These are phyloP conservation scores for Erynnis tages DNA, from an alignment of 2,888 invertebrate species.

Conservation along the genomic window DNA sequence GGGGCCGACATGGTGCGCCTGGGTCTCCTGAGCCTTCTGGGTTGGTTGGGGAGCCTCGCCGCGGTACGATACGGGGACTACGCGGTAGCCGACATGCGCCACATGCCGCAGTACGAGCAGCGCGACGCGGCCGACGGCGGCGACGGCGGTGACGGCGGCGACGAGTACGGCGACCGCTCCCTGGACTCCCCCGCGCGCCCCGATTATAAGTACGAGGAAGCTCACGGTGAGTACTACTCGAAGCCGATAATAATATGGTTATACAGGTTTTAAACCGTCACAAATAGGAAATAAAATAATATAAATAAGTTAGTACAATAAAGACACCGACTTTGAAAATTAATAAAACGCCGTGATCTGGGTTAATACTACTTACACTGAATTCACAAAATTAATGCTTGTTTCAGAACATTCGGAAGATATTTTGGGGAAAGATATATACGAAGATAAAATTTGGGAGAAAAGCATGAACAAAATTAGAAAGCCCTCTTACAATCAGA, in stretches of 20 bases:
- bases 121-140: constrained; percentile 45
- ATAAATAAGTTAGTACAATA: no score
- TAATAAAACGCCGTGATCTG: no score
- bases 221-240: constrained; percentile 37
- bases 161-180: constrained; percentile 55
- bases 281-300: no score
- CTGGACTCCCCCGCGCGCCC: constrained; percentile 52
- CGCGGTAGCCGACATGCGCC: constrained; percentile 55
- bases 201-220: constrained; percentile 61
- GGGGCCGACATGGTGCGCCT: constrained; percentile 8
- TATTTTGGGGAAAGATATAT: background rate
- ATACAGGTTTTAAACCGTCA: no score
- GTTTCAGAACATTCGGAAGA: constrained; percentile 5
- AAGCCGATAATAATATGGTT: no score
- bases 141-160: constrained; percentile 32
- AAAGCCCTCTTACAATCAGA: background rate
- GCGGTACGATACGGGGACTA: constrained; percentile 56
- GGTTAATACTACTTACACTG: no score
- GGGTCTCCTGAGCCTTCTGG: constrained; percentile 40
- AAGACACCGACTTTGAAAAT: no score
- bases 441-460: constrained; percentile 1
- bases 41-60: constrained; percentile 39
- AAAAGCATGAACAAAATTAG: constrained; percentile 1
- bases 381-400: background rate
- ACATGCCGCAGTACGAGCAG: constrained; percentile 58